A percentile compares a stretch with the other conserved stretches of the same genome.
Evolutionary conservation across 1,140 invertebrate genomes (phyloP).

Genomic region (Zaprionus kolodkinae): DNA sequence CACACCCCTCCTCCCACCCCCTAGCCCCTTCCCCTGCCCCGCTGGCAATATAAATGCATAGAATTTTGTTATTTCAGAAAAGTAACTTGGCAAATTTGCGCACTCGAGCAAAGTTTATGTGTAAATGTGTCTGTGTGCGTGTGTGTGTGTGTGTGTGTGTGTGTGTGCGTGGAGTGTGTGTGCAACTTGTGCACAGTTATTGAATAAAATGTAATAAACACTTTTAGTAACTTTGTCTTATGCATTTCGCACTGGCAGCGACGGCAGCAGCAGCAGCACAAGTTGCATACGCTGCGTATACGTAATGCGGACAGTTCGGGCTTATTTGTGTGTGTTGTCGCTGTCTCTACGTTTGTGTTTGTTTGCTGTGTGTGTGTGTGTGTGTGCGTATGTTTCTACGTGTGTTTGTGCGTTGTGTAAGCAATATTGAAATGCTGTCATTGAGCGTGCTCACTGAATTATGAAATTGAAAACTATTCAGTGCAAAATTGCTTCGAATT

Average conservation of each 20-base stretch:
- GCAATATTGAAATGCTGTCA: slow-evolving; percentile 81
- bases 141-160: slow-evolving; percentile 23
- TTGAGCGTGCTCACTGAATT: slow-evolving; percentile 81
- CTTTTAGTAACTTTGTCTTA: slow-evolving; percentile 80
- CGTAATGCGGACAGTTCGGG: slow-evolving; percentile 58
- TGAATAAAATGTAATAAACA: slow-evolving; percentile 83
- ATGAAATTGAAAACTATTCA: slow-evolving; percentile 84
- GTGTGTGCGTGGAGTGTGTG: slow-evolving; percentile 3
- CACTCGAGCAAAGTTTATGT: slow-evolving; percentile 39
- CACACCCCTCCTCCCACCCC: not conserved
- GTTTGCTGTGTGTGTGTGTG: slow-evolving; percentile 5
- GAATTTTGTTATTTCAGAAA: slow-evolving; percentile 76
- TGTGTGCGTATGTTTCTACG: not conserved
- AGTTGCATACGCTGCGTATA: slow-evolving; percentile 67
- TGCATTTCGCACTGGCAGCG: slow-evolving; percentile 54
- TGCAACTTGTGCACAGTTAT: slow-evolving; percentile 57
- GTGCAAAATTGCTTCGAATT: slow-evolving; percentile 75
- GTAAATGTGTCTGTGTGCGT: slow-evolving; percentile 1
- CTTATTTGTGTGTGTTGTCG: slow-evolving; percentile 50
- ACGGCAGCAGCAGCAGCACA: slow-evolving; percentile 18
- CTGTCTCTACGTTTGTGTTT: not conserved
- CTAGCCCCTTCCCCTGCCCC: not conserved
- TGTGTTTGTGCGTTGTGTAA: slow-evolving; percentile 50
- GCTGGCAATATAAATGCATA: slow-evolving; percentile 58
- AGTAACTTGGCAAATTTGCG: slow-evolving; percentile 65